Evolutionary conservation across 2,113 vertebrate species (phyloP), one percentile per base, ranked within the genome.

Genomic region (Mungos mungo): DNA sequence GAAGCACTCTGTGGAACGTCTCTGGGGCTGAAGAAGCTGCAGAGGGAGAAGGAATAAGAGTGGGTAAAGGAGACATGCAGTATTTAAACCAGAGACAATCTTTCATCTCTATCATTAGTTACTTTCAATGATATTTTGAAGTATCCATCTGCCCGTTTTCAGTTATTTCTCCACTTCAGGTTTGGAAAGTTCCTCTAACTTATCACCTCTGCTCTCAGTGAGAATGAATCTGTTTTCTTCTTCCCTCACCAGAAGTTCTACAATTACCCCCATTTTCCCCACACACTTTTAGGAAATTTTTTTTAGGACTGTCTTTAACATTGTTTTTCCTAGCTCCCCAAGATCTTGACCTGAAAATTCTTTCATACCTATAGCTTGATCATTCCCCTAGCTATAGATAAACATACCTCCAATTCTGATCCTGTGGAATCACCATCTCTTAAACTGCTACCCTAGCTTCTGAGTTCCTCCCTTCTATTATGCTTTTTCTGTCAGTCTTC

Each of bases 301-400:
- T 52, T 63, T 83, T 88, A 91, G 71, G 80, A 85, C 4, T 71
- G 31, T 85, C 82, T 97, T 88, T 19, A 52, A 91, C 82, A 68
- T 18, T 95, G 52, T 47, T 90, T 57, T 97, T 82, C 41, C n/a
- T 85, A 85, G 52, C 27, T 93, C 7, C 27, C 10, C 10, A 23
- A 66, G 38, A 52, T 85, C 18, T 38, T 83, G 38, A 72, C 25
- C 85, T 86, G 63, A 50, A 91, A 63, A 50, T 88, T 45, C 60
- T 93, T 79, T 71, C 29, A 76, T 2, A 77, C 18, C 5, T 76
- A 31, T 14, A 93, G 23, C 45, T 38, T 87, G 68, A 63, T 52
- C n/a, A 50, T 5, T 19, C 29, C 8, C 60, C 31, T 10, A 41
- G 8, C 33, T 80, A 4, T 29, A 45, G 38, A 72, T 35, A 82